Conservation (phyloP, 1,140 invertebrate genomes). For the Halesus radiatus region DNA sequence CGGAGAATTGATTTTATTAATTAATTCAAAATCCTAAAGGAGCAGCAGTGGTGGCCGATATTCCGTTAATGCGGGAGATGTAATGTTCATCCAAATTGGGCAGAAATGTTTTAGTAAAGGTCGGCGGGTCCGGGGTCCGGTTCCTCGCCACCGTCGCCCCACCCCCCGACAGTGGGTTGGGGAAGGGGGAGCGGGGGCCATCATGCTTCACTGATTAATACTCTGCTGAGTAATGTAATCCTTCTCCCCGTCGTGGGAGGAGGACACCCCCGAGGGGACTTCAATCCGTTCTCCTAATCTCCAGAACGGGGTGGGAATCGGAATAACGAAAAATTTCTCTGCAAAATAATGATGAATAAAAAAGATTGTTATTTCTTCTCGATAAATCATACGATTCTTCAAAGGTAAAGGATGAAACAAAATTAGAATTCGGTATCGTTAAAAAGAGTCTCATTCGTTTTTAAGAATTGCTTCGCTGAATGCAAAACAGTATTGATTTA, state of each 20-base stretch:
- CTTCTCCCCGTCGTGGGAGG: background rate
- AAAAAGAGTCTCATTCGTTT: background rate
- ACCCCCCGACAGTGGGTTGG: background rate
- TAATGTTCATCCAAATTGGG: slow-evolving; percentile 17
- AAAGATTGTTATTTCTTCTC: slow-evolving; percentile 36
- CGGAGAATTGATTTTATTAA: slow-evolving; percentile 25
- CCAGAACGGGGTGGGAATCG: background rate
- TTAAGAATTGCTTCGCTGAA: slow-evolving; percentile 12
- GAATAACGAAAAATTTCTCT: slow-evolving; percentile 17
- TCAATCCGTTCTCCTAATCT: slow-evolving; percentile 21
- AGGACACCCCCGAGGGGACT: background rate
- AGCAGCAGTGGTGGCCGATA: slow-evolving; percentile 7
- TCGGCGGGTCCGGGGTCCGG: background rate
- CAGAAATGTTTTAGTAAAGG: slow-evolving; percentile 18
- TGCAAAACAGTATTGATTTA: slow-evolving; percentile 16
- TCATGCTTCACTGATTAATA: slow-evolving; percentile 34
- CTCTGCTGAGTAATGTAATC: slow-evolving; percentile 38
- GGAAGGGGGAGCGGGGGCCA: background rate
- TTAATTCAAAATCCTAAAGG: slow-evolving; percentile 20
- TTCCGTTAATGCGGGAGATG: slow-evolving; percentile 12
- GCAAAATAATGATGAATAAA: slow-evolving; percentile 36
- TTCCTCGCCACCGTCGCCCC: background rate
- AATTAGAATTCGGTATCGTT: slow-evolving; percentile 30
- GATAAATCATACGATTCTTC: slow-evolving; percentile 26
- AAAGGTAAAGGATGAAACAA: slow-evolving; percentile 34